Evolutionary conservation across 2,797 vertebrate species (phyloP).

Genomic region (Xiphophorus birchmanni): DNA sequence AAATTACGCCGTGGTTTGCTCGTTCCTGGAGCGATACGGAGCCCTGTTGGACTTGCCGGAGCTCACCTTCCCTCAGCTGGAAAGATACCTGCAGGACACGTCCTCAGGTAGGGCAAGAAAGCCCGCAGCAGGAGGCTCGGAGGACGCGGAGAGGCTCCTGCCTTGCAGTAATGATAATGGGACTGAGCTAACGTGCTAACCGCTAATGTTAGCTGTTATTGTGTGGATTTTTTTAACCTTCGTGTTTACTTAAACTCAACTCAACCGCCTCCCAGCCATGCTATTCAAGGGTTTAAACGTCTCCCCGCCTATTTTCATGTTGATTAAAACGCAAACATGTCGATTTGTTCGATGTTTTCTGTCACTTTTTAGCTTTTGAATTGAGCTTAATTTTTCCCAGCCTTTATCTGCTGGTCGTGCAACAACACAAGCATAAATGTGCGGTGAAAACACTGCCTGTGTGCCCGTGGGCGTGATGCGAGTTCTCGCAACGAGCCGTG

Average conservation of each 20-base stretch:
- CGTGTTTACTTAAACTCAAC: conserved; percentile 24
- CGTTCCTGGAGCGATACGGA: conserved; percentile 94
- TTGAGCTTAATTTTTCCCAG: conserved; percentile 65
- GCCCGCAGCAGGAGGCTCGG: conserved; percentile 49
- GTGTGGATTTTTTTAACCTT: conserved; percentile 68
- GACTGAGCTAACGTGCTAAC: conserved; percentile 67
- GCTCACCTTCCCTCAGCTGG: conserved; percentile 92
- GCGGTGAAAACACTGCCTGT: not conserved
- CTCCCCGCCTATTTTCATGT: not conserved
- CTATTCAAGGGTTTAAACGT: conserved; percentile 9
- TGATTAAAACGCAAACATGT: not conserved
- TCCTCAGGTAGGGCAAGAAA: conserved; percentile 78
- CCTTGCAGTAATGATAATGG: conserved; percentile 67
- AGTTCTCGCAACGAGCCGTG: not conserved
- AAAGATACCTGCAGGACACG: conserved; percentile 91
- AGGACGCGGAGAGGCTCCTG: conserved; percentile 71
- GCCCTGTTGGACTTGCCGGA: conserved; percentile 91
- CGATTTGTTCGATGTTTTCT: conserved; percentile 53
- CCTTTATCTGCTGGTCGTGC: conserved; percentile 72
- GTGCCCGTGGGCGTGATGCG: not conserved
- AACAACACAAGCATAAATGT: conserved; percentile 40
- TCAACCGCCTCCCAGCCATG: not conserved
- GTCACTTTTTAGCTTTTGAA: conserved; percentile 70
- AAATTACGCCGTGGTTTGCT: conserved; percentile 96
- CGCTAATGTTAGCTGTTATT: conserved; percentile 80